phyloP scores from a whole-genome alignment of 1,140 invertebrate genomes.

The Pseudobourletiella spinata region DNA sequence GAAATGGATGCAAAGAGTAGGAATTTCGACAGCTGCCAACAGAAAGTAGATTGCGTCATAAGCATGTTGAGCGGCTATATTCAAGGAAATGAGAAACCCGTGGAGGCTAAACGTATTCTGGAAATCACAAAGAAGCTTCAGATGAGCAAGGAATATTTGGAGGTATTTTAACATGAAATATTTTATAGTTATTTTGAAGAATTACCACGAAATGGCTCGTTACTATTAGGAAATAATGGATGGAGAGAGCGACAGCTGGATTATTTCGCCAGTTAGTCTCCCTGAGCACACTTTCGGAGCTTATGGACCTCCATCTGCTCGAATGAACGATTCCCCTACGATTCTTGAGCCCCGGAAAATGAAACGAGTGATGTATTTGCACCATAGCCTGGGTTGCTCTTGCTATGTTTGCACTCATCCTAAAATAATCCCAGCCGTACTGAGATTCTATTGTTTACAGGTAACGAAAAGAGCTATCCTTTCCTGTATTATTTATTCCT shows the following conservation, averaged over 20 bases:
- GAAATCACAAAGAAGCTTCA: background rate
- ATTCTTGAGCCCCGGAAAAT: background rate
- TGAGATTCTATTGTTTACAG: background rate
- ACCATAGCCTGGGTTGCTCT: background rate
- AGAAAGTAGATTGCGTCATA: background rate
- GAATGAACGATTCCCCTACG: background rate
- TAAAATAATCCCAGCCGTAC: background rate
- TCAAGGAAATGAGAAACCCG: background rate
- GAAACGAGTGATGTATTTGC: background rate
- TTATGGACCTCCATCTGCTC: background rate
- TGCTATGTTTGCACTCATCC: background rate
- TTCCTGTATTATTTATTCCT: background rate
- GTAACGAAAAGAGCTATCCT: background rate
- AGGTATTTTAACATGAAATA: background rate
- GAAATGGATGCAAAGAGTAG: background rate
- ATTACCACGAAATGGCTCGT: background rate
- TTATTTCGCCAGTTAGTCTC: background rate
- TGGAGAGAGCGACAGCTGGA: background rate
- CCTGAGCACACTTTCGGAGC: background rate
- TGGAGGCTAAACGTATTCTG: background rate
- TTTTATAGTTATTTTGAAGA: background rate
- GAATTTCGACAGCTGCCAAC: conserved; percentile 1
- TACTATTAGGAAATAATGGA: background rate
- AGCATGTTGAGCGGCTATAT: background rate
- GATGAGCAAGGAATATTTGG: background rate